Evolutionary conservation across 2,113 vertebrate species (phyloP), one percentile per base, ranked within the genome.

Genomic region (Daubentonia madagascariensis): DNA sequence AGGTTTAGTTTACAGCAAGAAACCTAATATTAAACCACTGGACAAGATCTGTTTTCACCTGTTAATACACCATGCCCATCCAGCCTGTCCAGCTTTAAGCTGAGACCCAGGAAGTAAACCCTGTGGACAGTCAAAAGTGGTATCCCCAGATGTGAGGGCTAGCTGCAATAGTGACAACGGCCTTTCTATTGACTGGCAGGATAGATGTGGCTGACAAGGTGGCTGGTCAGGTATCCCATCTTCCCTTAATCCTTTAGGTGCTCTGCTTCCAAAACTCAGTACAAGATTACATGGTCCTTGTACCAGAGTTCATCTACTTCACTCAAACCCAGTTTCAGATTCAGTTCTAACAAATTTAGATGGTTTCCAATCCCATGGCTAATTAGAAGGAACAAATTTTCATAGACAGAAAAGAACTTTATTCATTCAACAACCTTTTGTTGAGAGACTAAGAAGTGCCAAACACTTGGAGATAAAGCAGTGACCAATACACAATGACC

Each of bases 1-100:
- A 93, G 73, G 78, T 97, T 96, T 67, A 1, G 4, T 85, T 96
- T 85, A 72, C 4, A 92, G 32, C 37, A 72, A 95, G 93, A 91
- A 96, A 95, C 52, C 68, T 90, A 94, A 83, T 75, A 92, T 79
- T 72, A 91, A 96, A 90, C 48, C 59, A 67, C 6, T 63, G 61
- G 25, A 1, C 25, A 63, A 30, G 37, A 85, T 79, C 20, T 81
- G 13, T 73, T 85, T 86, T 72, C 14, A 28, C 57, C 52, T 75
- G 81, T 68, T 93, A 85, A 67, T 57, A 6, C 61, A 81, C 40
- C 67, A 68, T 91, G 72, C n/a, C 25, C 5, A 0, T 30, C 25
- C 81, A 52, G 72, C 65, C 96, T 73, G 1, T 30, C 25, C 81
- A 52, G 72, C 65, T 96, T 73, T 79, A 90, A 52, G 22, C n/a